Percentiles rank a stretch among this genome's conserved stretches.
Evolutionary conservation across 2,888 invertebrate genomes (phyloP).

Genomic region (Lithophane ornitopus): DNA sequence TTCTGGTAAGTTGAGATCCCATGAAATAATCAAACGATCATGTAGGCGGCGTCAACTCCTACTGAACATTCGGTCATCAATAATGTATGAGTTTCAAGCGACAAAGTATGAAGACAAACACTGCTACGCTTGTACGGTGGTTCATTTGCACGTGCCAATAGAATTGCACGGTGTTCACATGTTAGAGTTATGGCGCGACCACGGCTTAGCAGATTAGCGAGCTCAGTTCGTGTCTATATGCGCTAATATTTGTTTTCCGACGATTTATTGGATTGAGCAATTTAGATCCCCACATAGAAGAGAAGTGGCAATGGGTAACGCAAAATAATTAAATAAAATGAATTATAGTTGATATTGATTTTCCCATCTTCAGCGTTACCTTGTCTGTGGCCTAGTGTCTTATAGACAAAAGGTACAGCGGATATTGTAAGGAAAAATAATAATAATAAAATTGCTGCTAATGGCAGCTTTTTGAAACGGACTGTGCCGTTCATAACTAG

Average conservation of each 20-base stretch:
- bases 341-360: not conserved
- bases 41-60: slow-evolving; percentile 72
- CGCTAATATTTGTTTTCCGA: slow-evolving; percentile 37
- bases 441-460: not conserved
- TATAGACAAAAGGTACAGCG: not conserved
- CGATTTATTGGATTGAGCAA: slow-evolving; percentile 17
- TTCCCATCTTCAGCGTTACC: not conserved
- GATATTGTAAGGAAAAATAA: not conserved
- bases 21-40: slow-evolving; percentile 84
- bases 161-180: slow-evolving; percentile 78
- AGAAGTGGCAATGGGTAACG: not conserved
- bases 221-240: slow-evolving; percentile 4
- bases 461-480: too few relatives aligned
- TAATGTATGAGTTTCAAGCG: slow-evolving; percentile 86
- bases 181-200: slow-evolving; percentile 66
- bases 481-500: not conserved
- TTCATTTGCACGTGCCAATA: slow-evolving; percentile 84
- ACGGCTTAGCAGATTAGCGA: slow-evolving; percentile 64
- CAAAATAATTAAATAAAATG: not conserved
- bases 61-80: slow-evolving; percentile 81
- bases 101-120: slow-evolving; percentile 87
- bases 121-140: slow-evolving; percentile 74
- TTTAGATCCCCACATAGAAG: not conserved
- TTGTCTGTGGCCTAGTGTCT: not conserved
- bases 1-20: slow-evolving; percentile 71